Base-by-base conservation (phyloP, 2,113 vertebrate genomes). In the Dromiciops gliroides region DNA sequence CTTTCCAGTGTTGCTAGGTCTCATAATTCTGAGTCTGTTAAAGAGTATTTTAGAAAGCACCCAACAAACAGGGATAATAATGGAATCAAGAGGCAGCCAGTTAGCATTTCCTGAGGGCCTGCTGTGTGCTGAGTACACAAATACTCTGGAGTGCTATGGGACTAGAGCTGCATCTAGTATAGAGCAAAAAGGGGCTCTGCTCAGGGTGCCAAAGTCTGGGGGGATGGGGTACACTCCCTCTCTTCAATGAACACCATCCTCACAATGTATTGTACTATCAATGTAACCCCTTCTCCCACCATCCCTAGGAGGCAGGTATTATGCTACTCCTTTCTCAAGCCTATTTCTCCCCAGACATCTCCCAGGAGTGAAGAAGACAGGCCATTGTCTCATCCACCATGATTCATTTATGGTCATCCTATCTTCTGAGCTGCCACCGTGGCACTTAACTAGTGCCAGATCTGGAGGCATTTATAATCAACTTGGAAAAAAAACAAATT, bases 1-100 rank as follows among this genome's bases (percentile, higher is more conserved):
- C 51, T 97, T 96, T 37, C 67, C 89, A 97, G 96, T 96, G 92
- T 12, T 53, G 53, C 56, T 95, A 48, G 2, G 8, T 97, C 97
- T 93, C 90, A 48, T 48, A 96, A 92, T 88, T 93, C 10, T 47
- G 48, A 51, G 16, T 90, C 2, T 49, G 47, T 88, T 93, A 93
- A 95, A 94, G 89, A 50, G n/a, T 83, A 89, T 25, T 50, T 3
- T 47, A 91, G 89, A 91, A 95, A 25, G 92, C 28, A 12, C 5
- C 75, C 22, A 12, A 94, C 52, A 89, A 97, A 96, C 9, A 90
- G 28, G 53, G 67, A 28, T n/a, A 88, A 50, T 83, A 94, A 89
- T 83, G n/a, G 67, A 83, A n/a, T 83, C n/a, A 83, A 83, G 67
- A 83, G 5, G 37, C 60, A 83, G 19, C n/a, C 67, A 83, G 67